Evolutionary conservation across 2,888 invertebrate species (phyloP).

Genomic region (Nymphalis urticae): DNA sequence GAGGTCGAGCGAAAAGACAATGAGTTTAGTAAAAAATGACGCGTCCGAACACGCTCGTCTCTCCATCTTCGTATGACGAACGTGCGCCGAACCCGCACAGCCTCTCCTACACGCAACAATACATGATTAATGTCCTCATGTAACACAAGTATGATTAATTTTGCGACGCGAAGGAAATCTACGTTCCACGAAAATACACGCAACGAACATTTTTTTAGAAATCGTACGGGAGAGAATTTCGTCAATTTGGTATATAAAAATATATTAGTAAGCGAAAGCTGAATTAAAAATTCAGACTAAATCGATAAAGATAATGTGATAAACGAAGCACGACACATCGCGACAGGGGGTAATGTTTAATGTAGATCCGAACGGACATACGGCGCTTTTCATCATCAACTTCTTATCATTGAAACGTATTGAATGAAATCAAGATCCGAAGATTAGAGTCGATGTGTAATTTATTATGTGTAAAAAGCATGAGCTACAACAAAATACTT

Average conservation of each 20-base stretch:
- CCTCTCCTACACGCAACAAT: slow-evolving; percentile 46
- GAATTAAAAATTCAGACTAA: slow-evolving; percentile 63
- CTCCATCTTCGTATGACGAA: slow-evolving; percentile 41
- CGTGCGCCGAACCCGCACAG: slow-evolving; percentile 29
- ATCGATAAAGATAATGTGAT: slow-evolving; percentile 68
- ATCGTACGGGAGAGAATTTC: slow-evolving; percentile 7
- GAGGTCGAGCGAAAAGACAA: slow-evolving; percentile 52
- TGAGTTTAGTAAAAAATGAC: slow-evolving; percentile 52
- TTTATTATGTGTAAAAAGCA: slow-evolving; percentile 36
- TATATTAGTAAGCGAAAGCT: slow-evolving; percentile 30
- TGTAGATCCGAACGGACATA: slow-evolving; percentile 54
- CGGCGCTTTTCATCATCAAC: slow-evolving; percentile 59
- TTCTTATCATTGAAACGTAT: slow-evolving; percentile 54
- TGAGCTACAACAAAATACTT: slow-evolving; percentile 1
- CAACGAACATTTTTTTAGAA: slow-evolving; percentile 46
- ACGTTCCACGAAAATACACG: slow-evolving; percentile 52
- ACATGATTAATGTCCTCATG: slow-evolving; percentile 66
- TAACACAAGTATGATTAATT: slow-evolving; percentile 65
- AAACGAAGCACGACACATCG: slow-evolving; percentile 65
- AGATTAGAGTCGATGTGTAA: slow-evolving; percentile 36
- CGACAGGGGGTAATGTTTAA: slow-evolving; percentile 75
- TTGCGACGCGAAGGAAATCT: slow-evolving; percentile 52
- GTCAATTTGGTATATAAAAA: neutral
- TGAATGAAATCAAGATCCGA: slow-evolving; percentile 36
- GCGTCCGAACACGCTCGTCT: slow-evolving; percentile 47